A percentile compares a stretch with the other conserved stretches of the same genome.
Evolutionary conservation across 1,140 invertebrate species (phyloP).

Genomic region (Ylistrum balloti): DNA sequence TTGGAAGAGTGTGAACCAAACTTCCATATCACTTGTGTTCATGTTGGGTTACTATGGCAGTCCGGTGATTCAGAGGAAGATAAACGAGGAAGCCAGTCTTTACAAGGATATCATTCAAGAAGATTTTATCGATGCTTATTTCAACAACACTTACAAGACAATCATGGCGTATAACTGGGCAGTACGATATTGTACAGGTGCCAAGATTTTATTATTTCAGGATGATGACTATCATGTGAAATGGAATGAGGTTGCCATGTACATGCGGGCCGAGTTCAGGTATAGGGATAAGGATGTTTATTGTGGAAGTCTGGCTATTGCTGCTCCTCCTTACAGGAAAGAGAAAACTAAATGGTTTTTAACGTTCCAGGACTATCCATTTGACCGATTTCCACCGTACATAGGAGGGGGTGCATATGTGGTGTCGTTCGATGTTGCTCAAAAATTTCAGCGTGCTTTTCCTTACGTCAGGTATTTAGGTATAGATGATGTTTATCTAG

Average conservation of each 20-base stretch:
- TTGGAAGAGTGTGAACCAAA: constrained; percentile 45
- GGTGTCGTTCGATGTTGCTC: constrained; percentile 42
- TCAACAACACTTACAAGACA: constrained; percentile 56
- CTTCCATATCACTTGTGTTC: constrained; percentile 41
- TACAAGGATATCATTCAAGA: constrained; percentile 52
- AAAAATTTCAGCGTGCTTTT: constrained; percentile 43
- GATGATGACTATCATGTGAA: constrained; percentile 66
- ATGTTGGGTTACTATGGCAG: constrained; percentile 41
- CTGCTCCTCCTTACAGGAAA: constrained; percentile 39
- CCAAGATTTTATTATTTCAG: constrained; percentile 43
- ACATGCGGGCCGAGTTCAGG: neutral
- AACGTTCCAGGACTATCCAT: constrained; percentile 71
- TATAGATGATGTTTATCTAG: constrained; percentile 59
- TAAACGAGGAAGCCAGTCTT: constrained; percentile 17
- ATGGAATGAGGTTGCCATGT: constrained; percentile 49
- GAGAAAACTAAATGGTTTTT: constrained; percentile 71
- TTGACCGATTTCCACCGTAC: constrained; percentile 74
- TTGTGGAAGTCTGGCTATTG: neutral
- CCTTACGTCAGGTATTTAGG: constrained; percentile 46
- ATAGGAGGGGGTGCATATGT: constrained; percentile 74
- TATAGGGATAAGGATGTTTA: neutral
- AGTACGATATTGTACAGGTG: constrained; percentile 38
- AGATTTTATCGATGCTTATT: constrained; percentile 49
- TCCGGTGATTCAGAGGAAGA: neutral
- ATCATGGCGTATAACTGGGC: constrained; percentile 54